phyloP scores from a whole-genome alignment of 2,113 vertebrate species.

The Ovibos moschatus region DNA sequence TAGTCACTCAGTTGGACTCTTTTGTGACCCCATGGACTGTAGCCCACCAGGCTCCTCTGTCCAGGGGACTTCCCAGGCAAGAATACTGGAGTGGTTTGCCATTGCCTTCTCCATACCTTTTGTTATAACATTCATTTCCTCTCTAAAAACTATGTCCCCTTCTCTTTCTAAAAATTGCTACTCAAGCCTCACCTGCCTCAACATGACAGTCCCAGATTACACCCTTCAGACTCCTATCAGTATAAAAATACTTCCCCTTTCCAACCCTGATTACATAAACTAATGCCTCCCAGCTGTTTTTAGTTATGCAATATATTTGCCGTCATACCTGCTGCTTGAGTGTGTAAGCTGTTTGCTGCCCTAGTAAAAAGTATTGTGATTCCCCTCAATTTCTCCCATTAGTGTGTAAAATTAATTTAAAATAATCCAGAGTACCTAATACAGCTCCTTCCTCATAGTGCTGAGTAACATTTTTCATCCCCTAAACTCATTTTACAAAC shows the following conservation, averaged over 20 bases:
- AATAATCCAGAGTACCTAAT: not conserved
- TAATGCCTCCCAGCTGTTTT: constrained; percentile 17
- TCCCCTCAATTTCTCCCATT: constrained; percentile 6
- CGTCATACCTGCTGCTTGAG: not conserved
- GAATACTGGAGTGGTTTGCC: not conserved
- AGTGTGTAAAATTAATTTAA: not conserved
- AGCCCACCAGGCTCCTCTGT: not conserved
- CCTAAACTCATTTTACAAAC: not conserved
- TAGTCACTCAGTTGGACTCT: not conserved
- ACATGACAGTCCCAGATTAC: not conserved
- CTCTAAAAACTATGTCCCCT: not conserved
- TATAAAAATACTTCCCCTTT: constrained; percentile 29
- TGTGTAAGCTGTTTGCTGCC: not conserved
- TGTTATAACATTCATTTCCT: not conserved
- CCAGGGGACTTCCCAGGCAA: not conserved
- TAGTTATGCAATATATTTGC: constrained; percentile 40
- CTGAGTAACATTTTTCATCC: not conserved
- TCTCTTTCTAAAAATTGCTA: not conserved
- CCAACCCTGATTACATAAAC: constrained; percentile 3
- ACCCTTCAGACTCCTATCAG: not conserved
- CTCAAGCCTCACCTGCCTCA: constrained; percentile 7
- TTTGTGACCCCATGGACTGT: not conserved
- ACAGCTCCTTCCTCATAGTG: not conserved
- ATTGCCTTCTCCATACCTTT: not conserved
- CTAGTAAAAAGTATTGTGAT: not conserved